These are phyloP conservation scores for Pangasius macronema DNA, from an alignment of 2,797 vertebrate species.

Conservation along the genomic window DNA sequence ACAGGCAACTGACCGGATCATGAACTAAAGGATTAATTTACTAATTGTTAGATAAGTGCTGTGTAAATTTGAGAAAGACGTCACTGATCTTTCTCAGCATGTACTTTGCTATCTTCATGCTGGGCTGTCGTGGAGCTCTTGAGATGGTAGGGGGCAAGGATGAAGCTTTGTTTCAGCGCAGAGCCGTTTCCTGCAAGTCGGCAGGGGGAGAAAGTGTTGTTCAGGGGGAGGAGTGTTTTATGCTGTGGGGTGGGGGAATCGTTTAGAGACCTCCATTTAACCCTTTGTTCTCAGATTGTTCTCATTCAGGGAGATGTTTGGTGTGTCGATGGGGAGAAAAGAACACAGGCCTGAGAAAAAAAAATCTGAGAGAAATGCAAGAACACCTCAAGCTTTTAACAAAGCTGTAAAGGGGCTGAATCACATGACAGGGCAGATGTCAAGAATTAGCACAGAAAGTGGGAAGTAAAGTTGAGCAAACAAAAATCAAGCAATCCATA, in stretches of 20 bases:
- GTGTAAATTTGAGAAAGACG: constrained; percentile 61
- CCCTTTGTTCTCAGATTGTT: constrained; percentile 82
- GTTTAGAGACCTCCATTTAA: constrained; percentile 80
- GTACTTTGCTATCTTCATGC: constrained; percentile 54
- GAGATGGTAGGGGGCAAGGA: constrained; percentile 62
- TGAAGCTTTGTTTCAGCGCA: constrained; percentile 78
- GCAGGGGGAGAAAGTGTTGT: constrained; percentile 75
- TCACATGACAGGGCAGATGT: constrained; percentile 7
- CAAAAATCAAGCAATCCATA: not conserved
- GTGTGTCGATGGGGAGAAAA: constrained; percentile 65
- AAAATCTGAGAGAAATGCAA: constrained; percentile 34
- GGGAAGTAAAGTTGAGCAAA: constrained; percentile 9
- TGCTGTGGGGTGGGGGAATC: constrained; percentile 70
- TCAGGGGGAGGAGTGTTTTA: constrained; percentile 80
- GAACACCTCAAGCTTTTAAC: constrained; percentile 26
- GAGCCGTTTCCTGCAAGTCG: constrained; percentile 82
- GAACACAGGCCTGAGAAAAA: constrained; percentile 60
- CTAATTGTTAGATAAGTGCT: not conserved
- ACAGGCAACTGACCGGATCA: not conserved
- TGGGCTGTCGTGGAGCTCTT: constrained; percentile 42
- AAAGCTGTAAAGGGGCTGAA: constrained; percentile 22
- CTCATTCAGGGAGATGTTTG: constrained; percentile 72
- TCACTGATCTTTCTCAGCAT: constrained; percentile 74
- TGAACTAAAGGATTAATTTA: not conserved
- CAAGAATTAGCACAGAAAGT: constrained; percentile 25